A percentile compares a stretch with the other conserved stretches of the same genome.
These are phyloP conservation scores for Atlantisia rogersi DNA, from an alignment of 2,113 vertebrate genomes.

Conservation along the genomic window DNA sequence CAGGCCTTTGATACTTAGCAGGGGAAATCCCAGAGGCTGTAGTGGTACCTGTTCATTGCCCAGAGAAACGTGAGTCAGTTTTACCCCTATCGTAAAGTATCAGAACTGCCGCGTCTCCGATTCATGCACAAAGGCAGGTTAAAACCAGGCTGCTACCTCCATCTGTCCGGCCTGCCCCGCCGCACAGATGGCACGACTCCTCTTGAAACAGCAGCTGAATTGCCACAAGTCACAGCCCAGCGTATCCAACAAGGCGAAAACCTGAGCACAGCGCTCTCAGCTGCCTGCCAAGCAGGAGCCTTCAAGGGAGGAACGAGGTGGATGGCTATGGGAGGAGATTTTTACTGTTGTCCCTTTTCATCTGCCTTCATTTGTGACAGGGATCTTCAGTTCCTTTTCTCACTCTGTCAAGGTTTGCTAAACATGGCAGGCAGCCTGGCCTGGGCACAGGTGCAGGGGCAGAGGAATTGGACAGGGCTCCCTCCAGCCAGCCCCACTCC, in stretches of 20 bases:
- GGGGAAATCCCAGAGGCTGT: conserved; percentile 49
- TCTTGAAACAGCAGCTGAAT: neutral
- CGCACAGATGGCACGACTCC: neutral
- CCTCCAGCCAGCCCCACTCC: neutral
- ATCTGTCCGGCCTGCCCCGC: conserved; percentile 37
- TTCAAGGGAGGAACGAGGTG: neutral
- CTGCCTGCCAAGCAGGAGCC: neutral
- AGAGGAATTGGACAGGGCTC: neutral
- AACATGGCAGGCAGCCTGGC: neutral
- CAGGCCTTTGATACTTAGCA: conserved; percentile 48
- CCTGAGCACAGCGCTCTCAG: neutral
- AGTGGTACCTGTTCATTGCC: neutral
- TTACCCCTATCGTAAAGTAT: neutral
- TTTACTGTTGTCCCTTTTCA: neutral
- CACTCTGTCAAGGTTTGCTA: neutral
- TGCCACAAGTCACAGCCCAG: neutral
- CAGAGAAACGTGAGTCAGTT: conserved; percentile 50
- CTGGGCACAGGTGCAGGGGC: neutral
- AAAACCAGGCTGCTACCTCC: conserved; percentile 58
- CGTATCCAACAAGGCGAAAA: neutral
- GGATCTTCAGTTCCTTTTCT: neutral
- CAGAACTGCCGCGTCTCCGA: neutral
- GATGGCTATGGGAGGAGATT: neutral
- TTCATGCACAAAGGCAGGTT: conserved; percentile 18
- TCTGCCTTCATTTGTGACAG: neutral